phyloP scores from a whole-genome alignment of 1,140 invertebrate genomes.

The Neodiprion pinetum region DNA sequence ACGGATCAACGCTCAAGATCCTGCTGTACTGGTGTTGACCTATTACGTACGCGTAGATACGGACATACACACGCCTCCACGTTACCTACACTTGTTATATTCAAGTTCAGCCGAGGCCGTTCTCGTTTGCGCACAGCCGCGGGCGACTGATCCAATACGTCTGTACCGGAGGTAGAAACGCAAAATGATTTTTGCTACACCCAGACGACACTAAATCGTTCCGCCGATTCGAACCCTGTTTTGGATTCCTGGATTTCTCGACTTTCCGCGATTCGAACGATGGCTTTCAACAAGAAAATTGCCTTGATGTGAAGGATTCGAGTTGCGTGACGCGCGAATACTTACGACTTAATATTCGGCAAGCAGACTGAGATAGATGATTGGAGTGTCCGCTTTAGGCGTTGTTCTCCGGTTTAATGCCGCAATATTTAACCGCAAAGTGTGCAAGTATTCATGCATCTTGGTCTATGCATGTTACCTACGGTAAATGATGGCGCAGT shows the following conservation, averaged over 20 bases:
- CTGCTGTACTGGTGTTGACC: not conserved
- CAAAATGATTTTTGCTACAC: too few relatives aligned
- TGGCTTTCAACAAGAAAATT: too few relatives aligned
- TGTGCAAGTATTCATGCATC: not conserved
- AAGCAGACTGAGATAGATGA: not conserved
- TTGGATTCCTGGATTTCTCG: too few relatives aligned
- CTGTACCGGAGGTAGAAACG: not conserved
- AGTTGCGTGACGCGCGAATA: not conserved
- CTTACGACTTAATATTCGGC: conserved; percentile 5
- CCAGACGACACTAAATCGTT: too few relatives aligned
- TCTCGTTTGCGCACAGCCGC: not conserved
- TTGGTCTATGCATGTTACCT: not conserved
- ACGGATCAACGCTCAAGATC: too few relatives aligned
- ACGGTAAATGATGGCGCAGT: not conserved
- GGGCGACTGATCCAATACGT: not conserved
- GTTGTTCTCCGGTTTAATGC: not conserved
- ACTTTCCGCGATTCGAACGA: too few relatives aligned
- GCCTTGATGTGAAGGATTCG: too few relatives aligned
- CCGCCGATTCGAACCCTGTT: too few relatives aligned
- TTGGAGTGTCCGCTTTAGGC: not conserved
- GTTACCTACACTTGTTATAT: not conserved
- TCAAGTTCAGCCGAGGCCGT: not conserved
- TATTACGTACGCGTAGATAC: not conserved
- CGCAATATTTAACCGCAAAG: not conserved
- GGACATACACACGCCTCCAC: not conserved